Percentiles rank a stretch among this genome's conserved stretches.
Evolutionary conservation across 1,140 invertebrate species (phyloP).

Genomic region (Diprion similis): DNA sequence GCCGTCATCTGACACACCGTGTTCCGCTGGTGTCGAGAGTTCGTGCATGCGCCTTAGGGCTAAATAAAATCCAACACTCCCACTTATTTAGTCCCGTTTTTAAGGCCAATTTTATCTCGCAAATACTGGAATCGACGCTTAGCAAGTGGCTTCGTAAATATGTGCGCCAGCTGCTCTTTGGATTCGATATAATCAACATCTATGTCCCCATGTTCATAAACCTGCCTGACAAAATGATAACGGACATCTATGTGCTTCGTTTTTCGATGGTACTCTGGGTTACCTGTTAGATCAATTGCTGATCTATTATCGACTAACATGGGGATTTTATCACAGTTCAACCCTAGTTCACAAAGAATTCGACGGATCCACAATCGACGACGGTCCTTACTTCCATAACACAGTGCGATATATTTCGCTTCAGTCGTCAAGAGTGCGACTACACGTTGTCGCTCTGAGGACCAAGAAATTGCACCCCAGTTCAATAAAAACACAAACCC

Average conservation of each 20-base stretch:
- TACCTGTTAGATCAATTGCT: conserved; percentile 49
- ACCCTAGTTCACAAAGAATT: conserved; percentile 19
- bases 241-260: conserved; percentile 50
- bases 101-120: conserved; percentile 8
- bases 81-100: neutral
- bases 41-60: neutral
- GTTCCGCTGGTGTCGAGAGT: neutral
- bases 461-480: conserved; percentile 21
- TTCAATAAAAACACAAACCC: conserved; percentile 25
- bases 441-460: conserved; percentile 18
- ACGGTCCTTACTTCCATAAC: conserved; percentile 20
- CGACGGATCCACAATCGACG: conserved; percentile 22
- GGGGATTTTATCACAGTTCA: conserved; percentile 15
- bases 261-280: conserved; percentile 40
- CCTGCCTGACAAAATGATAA: conserved; percentile 47
- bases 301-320: conserved; percentile 41
- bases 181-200: conserved; percentile 29
- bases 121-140: conserved; percentile 19
- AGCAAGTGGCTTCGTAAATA: conserved; percentile 34
- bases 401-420: conserved; percentile 27
- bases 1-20: too few relatives aligned
- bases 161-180: conserved; percentile 32
- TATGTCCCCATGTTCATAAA: conserved; percentile 25
- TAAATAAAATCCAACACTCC: neutral
- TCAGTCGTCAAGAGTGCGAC: conserved; percentile 21